These are phyloP conservation scores for Pycnomerus fuliginosus DNA, from an alignment of 2,888 invertebrate genomes.

Conservation along the genomic window DNA sequence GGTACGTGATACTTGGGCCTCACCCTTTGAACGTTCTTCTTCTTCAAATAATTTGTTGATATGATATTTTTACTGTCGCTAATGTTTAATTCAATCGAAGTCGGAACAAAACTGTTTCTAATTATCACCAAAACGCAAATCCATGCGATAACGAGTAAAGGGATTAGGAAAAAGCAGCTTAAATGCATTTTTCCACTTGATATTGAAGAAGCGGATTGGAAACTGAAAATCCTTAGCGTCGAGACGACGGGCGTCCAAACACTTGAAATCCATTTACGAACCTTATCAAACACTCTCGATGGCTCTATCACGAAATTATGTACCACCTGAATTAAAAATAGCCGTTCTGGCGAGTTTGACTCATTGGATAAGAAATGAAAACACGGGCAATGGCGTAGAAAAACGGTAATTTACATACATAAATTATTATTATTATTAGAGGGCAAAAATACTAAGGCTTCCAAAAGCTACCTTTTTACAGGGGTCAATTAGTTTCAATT, in stretches of 20 bases:
- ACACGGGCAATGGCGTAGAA: no score
- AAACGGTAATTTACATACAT: no score
- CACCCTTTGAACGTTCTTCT: conserved; percentile 9
- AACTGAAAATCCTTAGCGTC: conserved; percentile 37
- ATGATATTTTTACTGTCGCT: conserved; percentile 23
- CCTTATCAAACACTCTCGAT: conserved; percentile 18
- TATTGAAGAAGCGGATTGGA: conserved; percentile 16
- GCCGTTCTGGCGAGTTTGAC: no score
- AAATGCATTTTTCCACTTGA: conserved; percentile 24
- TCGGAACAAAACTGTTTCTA: conserved; percentile 19
- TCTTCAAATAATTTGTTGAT: conserved; percentile 10
- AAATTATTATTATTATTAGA: no score
- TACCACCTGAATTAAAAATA: no score
- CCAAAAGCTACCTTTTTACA: no score
- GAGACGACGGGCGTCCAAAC: conserved; percentile 38
- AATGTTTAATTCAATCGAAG: conserved; percentile 32
- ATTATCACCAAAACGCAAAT: conserved; percentile 29
- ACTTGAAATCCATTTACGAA: conserved; percentile 46
- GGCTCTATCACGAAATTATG: no score
- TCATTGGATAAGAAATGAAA: no score
- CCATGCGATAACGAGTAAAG: conserved; percentile 32
- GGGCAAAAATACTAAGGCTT: no score
- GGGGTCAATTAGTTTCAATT: no score
- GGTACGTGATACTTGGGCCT: conserved; percentile 43
- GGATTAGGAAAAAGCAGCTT: conserved; percentile 28